Evolutionary conservation across 2,888 invertebrate species (phyloP).

Genomic region (Atrina japonica): DNA sequence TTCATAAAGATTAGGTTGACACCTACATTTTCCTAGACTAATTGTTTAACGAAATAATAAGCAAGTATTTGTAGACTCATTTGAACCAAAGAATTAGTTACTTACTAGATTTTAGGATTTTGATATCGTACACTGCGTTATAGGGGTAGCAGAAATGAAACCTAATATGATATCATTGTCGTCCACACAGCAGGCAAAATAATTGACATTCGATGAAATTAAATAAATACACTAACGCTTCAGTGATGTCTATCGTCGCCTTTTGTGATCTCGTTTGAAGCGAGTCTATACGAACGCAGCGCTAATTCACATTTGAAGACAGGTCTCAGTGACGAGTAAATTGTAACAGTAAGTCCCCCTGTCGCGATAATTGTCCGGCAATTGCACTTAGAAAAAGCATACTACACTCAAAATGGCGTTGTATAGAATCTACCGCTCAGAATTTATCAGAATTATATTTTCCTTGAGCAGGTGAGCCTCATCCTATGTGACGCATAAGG

Average conservation of each 20-base stretch:
- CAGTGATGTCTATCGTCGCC: constrained; percentile 54
- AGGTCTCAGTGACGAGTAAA: constrained; percentile 55
- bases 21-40: too few species aligned
- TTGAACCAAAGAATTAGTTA: too few species aligned
- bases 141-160: constrained; percentile 31
- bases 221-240: constrained; percentile 63
- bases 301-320: constrained; percentile 53
- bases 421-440: constrained; percentile 9
- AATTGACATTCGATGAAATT: constrained; percentile 65
- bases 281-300: constrained; percentile 25
- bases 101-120: too few species aligned
- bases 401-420: constrained; percentile 6
- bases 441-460: constrained; percentile 24
- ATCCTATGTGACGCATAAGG: constrained; percentile 26
- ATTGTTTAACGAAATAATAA: too few species aligned
- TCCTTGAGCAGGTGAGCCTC: constrained; percentile 37
- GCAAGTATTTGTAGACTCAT: too few species aligned
- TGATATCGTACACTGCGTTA: too few species aligned
- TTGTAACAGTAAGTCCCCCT: constrained; percentile 63
- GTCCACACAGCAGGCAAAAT: constrained; percentile 43
- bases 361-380: constrained; percentile 55
- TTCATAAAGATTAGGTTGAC: constrained; percentile 2
- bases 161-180: constrained; percentile 43
- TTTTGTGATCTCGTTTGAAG: constrained; percentile 42
- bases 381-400: constrained; percentile 31